Percentiles rank a stretch among this genome's conserved stretches.
These are phyloP conservation scores for Andrena hattorfiana DNA, from an alignment of 2,888 invertebrate species.

Conservation along the genomic window DNA sequence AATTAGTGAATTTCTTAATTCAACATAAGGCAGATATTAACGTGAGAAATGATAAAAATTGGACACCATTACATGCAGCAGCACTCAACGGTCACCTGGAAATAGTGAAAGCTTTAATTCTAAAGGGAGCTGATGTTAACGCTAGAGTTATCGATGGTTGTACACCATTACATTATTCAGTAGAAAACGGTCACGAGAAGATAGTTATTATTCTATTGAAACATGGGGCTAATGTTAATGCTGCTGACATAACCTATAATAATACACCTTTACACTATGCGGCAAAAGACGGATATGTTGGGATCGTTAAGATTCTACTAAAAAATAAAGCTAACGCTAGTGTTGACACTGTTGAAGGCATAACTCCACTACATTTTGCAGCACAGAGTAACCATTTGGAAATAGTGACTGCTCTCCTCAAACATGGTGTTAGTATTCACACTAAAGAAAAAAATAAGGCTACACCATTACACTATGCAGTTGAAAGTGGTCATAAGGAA, in stretches of 20 bases:
- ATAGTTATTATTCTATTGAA: neutral
- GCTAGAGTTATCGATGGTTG: neutral
- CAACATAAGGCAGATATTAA: neutral
- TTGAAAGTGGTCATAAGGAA: neutral
- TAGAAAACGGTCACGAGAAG: neutral
- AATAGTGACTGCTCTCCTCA: neutral
- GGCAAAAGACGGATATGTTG: neutral
- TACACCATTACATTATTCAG: slow-evolving; percentile 2
- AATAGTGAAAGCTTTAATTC: neutral
- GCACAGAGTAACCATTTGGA: neutral
- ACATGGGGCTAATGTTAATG: slow-evolving; percentile 3
- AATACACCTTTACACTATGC: slow-evolving; percentile 10
- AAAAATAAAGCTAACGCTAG: neutral
- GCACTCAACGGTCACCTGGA: neutral
- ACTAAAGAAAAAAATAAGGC: neutral
- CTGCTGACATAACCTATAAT: neutral
- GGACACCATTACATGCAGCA: neutral
- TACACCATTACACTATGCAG: neutral
- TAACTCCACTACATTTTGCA: neutral
- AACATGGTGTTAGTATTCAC: neutral
- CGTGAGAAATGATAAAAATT: neutral
- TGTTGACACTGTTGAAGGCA: neutral
- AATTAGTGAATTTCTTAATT: neutral
- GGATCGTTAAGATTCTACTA: slow-evolving; percentile 1
- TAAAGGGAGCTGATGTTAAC: slow-evolving; percentile 5